Evolutionary conservation across 2,797 vertebrate species (phyloP).

Genomic region (Lutra lutra): DNA sequence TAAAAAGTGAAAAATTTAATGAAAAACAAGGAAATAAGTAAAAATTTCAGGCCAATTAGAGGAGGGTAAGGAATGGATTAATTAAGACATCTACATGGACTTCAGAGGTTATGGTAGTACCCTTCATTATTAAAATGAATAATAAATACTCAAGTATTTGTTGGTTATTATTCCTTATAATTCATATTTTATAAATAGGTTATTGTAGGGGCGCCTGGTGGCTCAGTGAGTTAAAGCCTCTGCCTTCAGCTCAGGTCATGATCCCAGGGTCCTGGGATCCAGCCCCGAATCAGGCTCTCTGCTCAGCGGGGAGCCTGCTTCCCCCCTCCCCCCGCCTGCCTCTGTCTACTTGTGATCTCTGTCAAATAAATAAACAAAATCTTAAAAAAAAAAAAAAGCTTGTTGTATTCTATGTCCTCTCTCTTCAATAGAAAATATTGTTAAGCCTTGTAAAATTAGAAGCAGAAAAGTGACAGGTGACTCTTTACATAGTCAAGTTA

Average conservation of each 20-base stretch:
- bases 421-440: background rate
- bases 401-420: background rate
- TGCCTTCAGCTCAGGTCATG: too few relatives aligned
- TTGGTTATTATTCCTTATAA: background rate
- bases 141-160: background rate
- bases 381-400: background rate
- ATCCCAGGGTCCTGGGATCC: too few relatives aligned
- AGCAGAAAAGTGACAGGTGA: background rate
- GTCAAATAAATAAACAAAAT: too few relatives aligned
- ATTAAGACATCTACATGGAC: background rate
- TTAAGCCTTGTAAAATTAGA: background rate
- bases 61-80: background rate
- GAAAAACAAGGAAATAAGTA: background rate
- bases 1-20: background rate
- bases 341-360: too few relatives aligned
- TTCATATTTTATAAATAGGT: background rate
- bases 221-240: too few relatives aligned
- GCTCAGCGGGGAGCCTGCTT: too few relatives aligned
- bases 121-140: background rate
- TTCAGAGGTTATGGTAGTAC: background rate
- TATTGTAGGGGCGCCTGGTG: background rate
- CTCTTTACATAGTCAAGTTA: background rate
- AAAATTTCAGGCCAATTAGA: background rate
- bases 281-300: too few relatives aligned
- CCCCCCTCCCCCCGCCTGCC: accelerated